These are phyloP conservation scores for Rhogogaster chlorosoma DNA, from an alignment of 2,888 invertebrate genomes.

Conservation along the genomic window DNA sequence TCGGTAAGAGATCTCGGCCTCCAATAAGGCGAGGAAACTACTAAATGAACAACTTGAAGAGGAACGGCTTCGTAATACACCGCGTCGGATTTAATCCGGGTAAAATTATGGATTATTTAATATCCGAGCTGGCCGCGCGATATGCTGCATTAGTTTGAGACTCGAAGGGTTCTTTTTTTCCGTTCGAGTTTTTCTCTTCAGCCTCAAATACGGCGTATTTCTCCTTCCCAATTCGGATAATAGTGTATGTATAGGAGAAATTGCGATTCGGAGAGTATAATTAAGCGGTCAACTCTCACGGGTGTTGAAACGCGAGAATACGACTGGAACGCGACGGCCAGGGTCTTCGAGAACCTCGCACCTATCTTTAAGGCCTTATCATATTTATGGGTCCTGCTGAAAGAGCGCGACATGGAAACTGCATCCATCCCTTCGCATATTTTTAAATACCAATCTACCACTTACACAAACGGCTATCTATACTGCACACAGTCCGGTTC, in stretches of 20 bases:
- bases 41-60: neutral
- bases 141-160: neutral
- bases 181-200: neutral
- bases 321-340: neutral
- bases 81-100: constrained; percentile 20
- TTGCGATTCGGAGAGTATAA: neutral
- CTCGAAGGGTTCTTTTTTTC: neutral
- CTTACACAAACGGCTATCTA: neutral
- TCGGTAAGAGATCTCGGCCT: neutral
- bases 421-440: constrained; percentile 73
- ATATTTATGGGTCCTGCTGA: constrained; percentile 72
- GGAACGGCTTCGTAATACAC: neutral
- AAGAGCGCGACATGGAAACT: constrained; percentile 72
- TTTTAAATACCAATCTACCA: constrained; percentile 73
- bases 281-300: constrained; percentile 40
- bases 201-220: neutral
- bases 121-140: neutral
- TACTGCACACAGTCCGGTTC: neutral
- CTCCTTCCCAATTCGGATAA: neutral
- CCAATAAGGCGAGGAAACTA: neutral
- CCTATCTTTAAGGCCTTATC: constrained; percentile 71
- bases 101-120: neutral
- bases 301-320: constrained; percentile 12
- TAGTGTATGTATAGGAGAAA: neutral
- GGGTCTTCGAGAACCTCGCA: constrained; percentile 58